Percentiles rank a stretch among this genome's conserved stretches.
Evolutionary conservation across 1,140 invertebrate species (phyloP).

Genomic region (Acyrthosiphon pisum): DNA sequence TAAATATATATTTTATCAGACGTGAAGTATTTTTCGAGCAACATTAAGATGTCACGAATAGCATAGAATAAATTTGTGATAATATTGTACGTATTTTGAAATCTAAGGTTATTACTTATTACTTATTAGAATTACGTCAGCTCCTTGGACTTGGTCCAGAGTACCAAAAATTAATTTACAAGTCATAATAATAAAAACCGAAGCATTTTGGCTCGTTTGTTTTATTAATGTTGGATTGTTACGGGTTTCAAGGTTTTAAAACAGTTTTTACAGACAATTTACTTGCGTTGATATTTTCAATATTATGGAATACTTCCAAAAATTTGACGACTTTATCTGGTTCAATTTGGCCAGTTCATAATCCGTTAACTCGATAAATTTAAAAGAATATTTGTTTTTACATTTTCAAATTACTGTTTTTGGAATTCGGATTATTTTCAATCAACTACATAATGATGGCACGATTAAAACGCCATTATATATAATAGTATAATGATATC

Average conservation of each 20-base stretch:
- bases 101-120: constrained; percentile 12
- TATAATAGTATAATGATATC: not conserved
- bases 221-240: constrained; percentile 8
- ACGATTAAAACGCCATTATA: not conserved
- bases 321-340: constrained; percentile 6
- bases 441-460: not conserved
- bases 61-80: not conserved
- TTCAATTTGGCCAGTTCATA: not conserved
- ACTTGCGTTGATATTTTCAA: not conserved
- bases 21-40: not conserved
- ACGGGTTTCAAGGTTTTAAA: constrained; percentile 23
- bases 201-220: constrained; percentile 27
- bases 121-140: not conserved
- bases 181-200: not conserved
- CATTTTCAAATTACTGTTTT: not conserved
- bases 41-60: not conserved
- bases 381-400: not conserved
- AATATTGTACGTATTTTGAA: not conserved
- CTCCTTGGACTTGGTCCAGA: not conserved
- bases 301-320: constrained; percentile 14
- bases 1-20: not conserved
- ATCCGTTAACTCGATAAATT: not conserved
- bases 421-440: not conserved
- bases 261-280: constrained; percentile 19
- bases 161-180: constrained; percentile 5